Conservation (phyloP, 2,113 vertebrate genomes). For the Circaetus gallicus region DNA sequence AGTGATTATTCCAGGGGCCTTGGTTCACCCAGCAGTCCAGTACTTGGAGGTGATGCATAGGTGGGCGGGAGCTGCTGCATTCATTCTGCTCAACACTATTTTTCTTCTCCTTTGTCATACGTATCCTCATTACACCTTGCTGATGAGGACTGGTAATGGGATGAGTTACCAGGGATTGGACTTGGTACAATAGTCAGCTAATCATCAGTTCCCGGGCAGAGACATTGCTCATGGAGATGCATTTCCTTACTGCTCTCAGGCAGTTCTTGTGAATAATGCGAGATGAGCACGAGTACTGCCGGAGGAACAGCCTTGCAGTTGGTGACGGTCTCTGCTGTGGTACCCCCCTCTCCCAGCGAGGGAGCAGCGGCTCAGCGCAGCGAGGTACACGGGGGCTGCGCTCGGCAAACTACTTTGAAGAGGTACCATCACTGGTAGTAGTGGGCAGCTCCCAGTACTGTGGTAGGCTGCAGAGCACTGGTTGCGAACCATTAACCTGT, state of each 20-base stretch:
- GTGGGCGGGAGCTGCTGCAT: not conserved
- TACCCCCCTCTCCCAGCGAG: not conserved
- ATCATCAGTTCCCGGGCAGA: not conserved
- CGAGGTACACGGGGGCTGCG: rapidly evolving
- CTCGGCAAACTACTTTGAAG: not conserved
- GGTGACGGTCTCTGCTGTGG: not conserved
- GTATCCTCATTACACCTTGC: not conserved
- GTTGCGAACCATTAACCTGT: not conserved
- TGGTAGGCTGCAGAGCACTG: not conserved
- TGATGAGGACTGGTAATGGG: not conserved
- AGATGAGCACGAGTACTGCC: not conserved
- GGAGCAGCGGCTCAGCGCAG: not conserved
- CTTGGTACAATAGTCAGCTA: not conserved
- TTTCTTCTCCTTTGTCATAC: not conserved
- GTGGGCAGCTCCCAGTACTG: rapidly evolving
- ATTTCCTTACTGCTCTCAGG: not conserved
- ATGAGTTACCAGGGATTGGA: not conserved
- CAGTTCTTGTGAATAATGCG: not conserved
- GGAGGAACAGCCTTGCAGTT: not conserved
- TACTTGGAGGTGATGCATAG: not conserved
- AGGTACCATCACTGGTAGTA: rapidly evolving
- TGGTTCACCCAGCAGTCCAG: not conserved
- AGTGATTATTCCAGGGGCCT: not conserved
- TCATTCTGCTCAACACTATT: not conserved
- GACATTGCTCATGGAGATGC: not conserved